Base-by-base conservation (phyloP, 1,140 invertebrate species). In the Drusus annulatus region DNA sequence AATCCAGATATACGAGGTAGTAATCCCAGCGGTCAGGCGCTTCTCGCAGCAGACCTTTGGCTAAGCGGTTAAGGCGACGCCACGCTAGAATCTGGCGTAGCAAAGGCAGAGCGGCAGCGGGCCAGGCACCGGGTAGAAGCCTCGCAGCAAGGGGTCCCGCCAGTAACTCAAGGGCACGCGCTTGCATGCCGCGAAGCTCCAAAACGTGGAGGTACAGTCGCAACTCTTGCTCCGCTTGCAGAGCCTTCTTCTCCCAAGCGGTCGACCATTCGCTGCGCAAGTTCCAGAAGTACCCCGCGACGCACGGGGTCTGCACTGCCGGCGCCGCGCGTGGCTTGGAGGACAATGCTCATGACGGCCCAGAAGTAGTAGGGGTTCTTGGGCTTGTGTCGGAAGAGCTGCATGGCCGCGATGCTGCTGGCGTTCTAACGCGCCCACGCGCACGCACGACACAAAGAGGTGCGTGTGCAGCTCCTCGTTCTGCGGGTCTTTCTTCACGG, bases 311-410 rank as follows among this genome's bases (percentile, higher is more conserved):
- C 89, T 2, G 88, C 87, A 28, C 84, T 86, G 36, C 88, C 90
- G 16, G 87, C 85, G 0, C 89, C 89, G 15, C 88, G 85, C n/a
- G 89, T 86, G 3, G 86, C 87, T 91, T 98, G 97, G 91, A 99
- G 94, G 17, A 98, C 94, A 86, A 98, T 93, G 87, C 97, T 98
- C 95, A 98, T 98, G 16, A 99, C 94, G 77, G 95, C 95, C 98
- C 98, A 99, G 88, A 98, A 98, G 86, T 98, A 98, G 88, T 99
- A 99, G 0, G 97, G 97, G 87, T 97, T 98, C 88, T 98, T 99
- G 28, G 96, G 94, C 86, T 94, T 94, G 31, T 96, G 89, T 90
- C 97, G 98, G 86, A 98, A 98, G 4, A 99, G 90, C 21, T 92
- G 91, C 90, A 98, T 92, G 0, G 98, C 98, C 8, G 94, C 94